Base-by-base conservation (phyloP, 2,797 vertebrate genomes). In the Aldrovandia affinis region DNA sequence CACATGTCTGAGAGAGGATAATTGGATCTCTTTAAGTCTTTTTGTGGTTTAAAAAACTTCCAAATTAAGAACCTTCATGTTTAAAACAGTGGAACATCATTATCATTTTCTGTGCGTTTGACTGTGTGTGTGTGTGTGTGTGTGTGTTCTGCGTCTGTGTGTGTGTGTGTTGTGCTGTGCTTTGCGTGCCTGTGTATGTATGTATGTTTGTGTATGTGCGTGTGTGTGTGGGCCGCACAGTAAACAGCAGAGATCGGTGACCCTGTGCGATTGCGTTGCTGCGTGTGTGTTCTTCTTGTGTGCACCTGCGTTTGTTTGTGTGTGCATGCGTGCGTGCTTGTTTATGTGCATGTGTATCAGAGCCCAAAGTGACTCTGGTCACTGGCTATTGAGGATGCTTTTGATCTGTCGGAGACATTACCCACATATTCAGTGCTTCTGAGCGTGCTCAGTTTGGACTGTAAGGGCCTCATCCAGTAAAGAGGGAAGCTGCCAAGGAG, bases 11-110 rank as follows among this genome's bases (percentile, higher is more conserved):
- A 50, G 47, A 50, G 54, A 57, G 54, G 9, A 57, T 4, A 57
- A 20, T 57, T 20, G 18, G 54, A 57, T 57, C 54, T 86, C 59
- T 80, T 84, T 83, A 86, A 86, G 87, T 91, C 90, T 86, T 90
- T 52, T 89, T 89, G 86, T 86, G 28, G 83, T 83, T 89, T 89
- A 73, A 44, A 9, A 5, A 39, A 84, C 89, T 93, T 87, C 63
- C 86, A 90, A 89, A 81, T 90, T 85, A 55, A 83, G 85, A 90
- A 85, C 85, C 83, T 87, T 90, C 9, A 15, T 86, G 87, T 83
- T 39, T 50, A 84, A 91, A 87, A 44, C 81, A 33, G 83, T 55
- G 20, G 68, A 78, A 75, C 54, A 84, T 90, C 90, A 89, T 90
- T 89, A 88, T 52, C 81, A 78, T 83, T 88, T 90, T 73, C 5